Base-by-base conservation (phyloP, 2,888 invertebrate genomes). In the Campaea margaritaria region DNA sequence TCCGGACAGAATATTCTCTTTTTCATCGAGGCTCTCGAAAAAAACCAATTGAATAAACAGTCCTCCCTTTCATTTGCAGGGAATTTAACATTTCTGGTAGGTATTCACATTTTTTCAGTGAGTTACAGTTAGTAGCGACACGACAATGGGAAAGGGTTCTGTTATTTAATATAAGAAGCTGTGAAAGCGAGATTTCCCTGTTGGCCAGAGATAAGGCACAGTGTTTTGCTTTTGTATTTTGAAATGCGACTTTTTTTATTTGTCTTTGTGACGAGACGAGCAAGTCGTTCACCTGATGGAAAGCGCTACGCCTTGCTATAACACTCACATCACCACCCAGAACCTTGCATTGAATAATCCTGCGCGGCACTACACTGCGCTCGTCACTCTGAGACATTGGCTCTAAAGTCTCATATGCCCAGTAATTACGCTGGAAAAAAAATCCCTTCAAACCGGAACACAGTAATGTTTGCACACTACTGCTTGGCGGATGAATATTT, bases 31-130 rank as follows among this genome's bases (percentile, higher is more conserved):
- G 50, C 46, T 44, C 51, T 45, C 39, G 9, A 47, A 46, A 49
- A 61, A 51, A 61, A 54, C 48, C 27, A 60, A 66, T 63, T 61
- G 56, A 62, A 64, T 59, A 62, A 59, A 62, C 41, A 48, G 21
- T 46, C 31, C 36, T 21, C 48, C 55, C 43, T 62, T 61, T 49
- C 51, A 46, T 61, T 56, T 47, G 16, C 42, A 47, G 2, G 34
- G 34, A 39, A 41, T 51, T 48, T 41, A 42, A 62, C 57, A 53
- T 56, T 54, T 58, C 28, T 10, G n/a, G 16, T 41, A 51, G 51
- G 55, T 53, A 56, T 48, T 60, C 52, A 36, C 45, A 42, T 60
- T 53, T 56, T 21, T 57, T 58, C 28, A 47, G 47, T 36, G 39
- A 55, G 51, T 65, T 34, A 51, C 46, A 47, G 41, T 48, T 45